Evolutionary conservation across 2,888 invertebrate species (phyloP), one percentile per base, ranked within the genome.

Genomic region (Uropetala carovei): DNA sequence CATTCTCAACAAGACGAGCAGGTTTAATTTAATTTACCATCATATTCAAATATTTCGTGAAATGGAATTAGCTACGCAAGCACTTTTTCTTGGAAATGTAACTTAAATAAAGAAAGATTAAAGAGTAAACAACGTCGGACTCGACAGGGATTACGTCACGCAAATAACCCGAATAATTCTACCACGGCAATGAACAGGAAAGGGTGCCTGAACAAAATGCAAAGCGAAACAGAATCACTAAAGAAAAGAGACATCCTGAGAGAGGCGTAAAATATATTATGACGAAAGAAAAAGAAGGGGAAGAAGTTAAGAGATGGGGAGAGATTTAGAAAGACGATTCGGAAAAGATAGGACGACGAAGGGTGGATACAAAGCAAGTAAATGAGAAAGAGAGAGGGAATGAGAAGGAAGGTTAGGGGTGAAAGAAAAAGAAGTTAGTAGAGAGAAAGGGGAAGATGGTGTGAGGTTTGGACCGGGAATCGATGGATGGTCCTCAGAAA

Each of bases 401-500:
- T n/a, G 18, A 16, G 64, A 64, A 13, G 64, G 64, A n/a, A 18
- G 64, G 7, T 18, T 64, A 64, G 5, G 64, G n/a, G 5, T 64
- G n/a, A 64, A 5, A 64, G 14, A n/a, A 64, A 64, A 3, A 7
- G 64, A 64, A 14, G 16, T 4, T 18, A 64, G 64, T 2, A 7
- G n/a, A 5, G n/a, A 64, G n/a, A 14, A 5, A n/a, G 64, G 5
- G 64, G n/a, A 64, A n/a, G 64, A 64, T 64, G 64, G 64, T n/a
- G 14, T 14, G 64, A n/a, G n/a, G 14, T 64, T n/a, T n/a, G 64
- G 57, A 18, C 5, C 27, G 10, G 30, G 68, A 68, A 89, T 89
- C 89, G 89, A 89, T 89, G 89, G 89, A 89, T 89, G 68, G 89
- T 89, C 89, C 89, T 89, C 89, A 89, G 64, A 43, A 89, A 89